Percentiles rank a stretch among this genome's conserved stretches.
Evolutionary conservation across 1,140 invertebrate species (phyloP).

Genomic region (Lithobius niger): DNA sequence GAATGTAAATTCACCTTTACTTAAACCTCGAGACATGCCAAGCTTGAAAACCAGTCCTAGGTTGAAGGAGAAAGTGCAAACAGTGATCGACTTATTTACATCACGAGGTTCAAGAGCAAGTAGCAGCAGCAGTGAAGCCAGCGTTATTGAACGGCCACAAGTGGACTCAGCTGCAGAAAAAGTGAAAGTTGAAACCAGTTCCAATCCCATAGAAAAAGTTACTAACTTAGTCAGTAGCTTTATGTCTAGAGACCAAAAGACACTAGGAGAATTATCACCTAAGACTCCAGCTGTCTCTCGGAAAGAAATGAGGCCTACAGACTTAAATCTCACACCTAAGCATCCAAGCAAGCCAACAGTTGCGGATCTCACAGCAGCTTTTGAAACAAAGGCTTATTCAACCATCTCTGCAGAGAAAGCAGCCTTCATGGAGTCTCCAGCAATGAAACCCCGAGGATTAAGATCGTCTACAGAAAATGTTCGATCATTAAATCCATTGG

Average conservation of each 20-base stretch:
- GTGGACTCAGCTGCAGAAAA: neutral
- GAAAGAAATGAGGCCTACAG: neutral
- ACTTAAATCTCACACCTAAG: neutral
- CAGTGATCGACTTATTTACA: neutral
- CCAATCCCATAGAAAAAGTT: neutral
- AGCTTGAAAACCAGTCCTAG: neutral
- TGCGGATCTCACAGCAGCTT: neutral
- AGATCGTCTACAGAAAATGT: no score
- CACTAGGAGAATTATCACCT: neutral
- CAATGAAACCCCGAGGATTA: neutral
- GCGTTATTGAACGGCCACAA: neutral
- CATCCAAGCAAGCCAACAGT: neutral
- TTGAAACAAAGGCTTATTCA: neutral
- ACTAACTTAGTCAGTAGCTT: neutral
- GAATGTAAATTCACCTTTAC: neutral
- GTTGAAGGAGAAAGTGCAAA: neutral
- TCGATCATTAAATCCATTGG: neutral
- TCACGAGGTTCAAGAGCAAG: neutral
- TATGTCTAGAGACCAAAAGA: neutral
- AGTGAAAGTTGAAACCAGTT: neutral
- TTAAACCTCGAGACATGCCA: neutral
- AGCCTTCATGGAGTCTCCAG: no score
- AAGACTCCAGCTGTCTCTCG: neutral
- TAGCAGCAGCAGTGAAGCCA: constrained; percentile 1
- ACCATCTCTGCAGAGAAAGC: neutral